phyloP scores from a whole-genome alignment of 30 jellyfish, hydroid and myxozoan species.

The Aurelia sp. region DNA sequence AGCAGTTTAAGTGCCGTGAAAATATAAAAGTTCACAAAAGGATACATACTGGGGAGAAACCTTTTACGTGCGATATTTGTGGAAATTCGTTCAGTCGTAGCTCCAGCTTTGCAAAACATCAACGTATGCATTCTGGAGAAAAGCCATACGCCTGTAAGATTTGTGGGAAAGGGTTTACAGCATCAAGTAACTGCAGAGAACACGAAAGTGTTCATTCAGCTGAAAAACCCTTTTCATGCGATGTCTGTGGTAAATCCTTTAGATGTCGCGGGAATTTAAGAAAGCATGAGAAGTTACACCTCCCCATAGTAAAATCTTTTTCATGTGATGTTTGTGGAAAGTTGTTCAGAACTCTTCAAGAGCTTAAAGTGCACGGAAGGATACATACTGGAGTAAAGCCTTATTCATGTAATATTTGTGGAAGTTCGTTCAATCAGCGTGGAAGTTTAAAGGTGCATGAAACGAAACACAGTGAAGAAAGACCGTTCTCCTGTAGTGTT shows the following conservation, averaged over 20 bases:
- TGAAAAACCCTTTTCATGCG: background rate
- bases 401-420: no score
- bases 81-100: constrained; percentile 35
- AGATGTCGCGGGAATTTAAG: background rate
- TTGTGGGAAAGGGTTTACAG: constrained; percentile 37
- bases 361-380: no score
- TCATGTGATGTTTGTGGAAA: no score
- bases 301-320: no score
- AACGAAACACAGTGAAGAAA: no score
- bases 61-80: constrained; percentile 27
- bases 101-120: constrained; percentile 32
- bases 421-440: no score
- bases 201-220: no score
- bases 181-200: constrained; percentile 1
- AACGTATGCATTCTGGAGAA: constrained; percentile 34
- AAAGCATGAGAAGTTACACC: background rate
- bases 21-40: constrained; percentile 31
- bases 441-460: no score
- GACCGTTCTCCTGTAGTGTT: no score
- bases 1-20: no score
- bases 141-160: constrained; percentile 49
- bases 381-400: no score
- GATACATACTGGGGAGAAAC: constrained; percentile 45
- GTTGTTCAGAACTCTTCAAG: no score
- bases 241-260: constrained; percentile 2